Evolutionary conservation across 2,888 invertebrate genomes (phyloP).

Genomic region (Xanthia icteritia): DNA sequence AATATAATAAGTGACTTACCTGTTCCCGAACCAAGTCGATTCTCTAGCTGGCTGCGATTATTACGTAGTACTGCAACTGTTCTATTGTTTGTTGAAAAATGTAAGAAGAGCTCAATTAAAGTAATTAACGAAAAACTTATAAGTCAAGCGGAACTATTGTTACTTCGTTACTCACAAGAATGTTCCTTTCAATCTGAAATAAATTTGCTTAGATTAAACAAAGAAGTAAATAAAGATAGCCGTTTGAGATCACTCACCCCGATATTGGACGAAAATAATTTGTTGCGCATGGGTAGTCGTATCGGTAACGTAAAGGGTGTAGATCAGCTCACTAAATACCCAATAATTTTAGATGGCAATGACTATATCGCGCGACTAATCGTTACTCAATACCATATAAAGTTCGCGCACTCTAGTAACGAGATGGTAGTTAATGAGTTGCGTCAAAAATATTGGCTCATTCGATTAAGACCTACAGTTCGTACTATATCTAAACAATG

Average conservation of each 20-base stretch:
- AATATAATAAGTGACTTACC: background rate
- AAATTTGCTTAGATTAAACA: background rate
- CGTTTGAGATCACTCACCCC: conserved; percentile 14
- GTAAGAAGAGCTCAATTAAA: background rate
- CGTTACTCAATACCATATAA: conserved; percentile 5
- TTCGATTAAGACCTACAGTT: conserved; percentile 8
- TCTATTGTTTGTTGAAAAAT: conserved; percentile 3
- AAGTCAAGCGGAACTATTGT: background rate
- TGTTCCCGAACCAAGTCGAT: conserved; percentile 6
- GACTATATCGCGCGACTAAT: conserved; percentile 6
- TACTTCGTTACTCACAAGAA: background rate
- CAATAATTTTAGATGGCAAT: conserved; percentile 13
- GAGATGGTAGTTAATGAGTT: conserved; percentile 11
- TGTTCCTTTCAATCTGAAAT: background rate
- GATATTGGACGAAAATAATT: background rate
- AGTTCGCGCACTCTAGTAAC: conserved; percentile 6
- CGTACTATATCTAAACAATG: conserved; percentile 5
- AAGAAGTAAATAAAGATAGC: background rate
- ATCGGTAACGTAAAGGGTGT: background rate
- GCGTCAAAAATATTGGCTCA: conserved; percentile 15
- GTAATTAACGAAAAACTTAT: background rate
- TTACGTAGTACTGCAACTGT: conserved; percentile 3
- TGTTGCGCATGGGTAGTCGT: conserved; percentile 10
- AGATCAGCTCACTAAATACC: conserved; percentile 4
- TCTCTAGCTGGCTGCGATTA: conserved; percentile 3